Percentiles rank a stretch among this genome's conserved stretches.
Conservation (phyloP, 1,140 invertebrate species). For the Papilio xuthus region DNA sequence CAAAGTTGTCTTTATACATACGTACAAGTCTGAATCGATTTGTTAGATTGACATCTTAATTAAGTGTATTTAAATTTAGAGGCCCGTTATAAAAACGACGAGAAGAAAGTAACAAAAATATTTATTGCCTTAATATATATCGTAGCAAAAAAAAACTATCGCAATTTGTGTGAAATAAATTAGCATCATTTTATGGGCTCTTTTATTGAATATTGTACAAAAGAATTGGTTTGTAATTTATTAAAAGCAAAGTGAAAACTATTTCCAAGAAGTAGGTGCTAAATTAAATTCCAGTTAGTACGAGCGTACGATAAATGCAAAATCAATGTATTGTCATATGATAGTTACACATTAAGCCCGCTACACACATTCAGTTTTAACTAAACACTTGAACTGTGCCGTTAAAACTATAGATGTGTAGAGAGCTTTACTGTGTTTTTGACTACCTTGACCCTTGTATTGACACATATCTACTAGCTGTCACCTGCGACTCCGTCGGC, state of each 20-base stretch:
- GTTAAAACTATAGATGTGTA: too few relatives aligned
- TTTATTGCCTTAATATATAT: background rate
- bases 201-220: background rate
- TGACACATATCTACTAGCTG: too few relatives aligned
- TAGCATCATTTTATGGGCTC: background rate
- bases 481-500: too few relatives aligned
- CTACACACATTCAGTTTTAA: too few relatives aligned
- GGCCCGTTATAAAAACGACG: background rate
- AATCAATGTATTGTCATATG: slow-evolving; percentile 54
- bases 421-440: too few relatives aligned
- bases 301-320: slow-evolving; percentile 59
- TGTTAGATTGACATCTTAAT: background rate
- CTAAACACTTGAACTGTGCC: too few relatives aligned
- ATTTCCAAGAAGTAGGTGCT: background rate
- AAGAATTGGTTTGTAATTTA: background rate
- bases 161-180: background rate
- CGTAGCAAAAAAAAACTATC: background rate
- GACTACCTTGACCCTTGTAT: too few relatives aligned
- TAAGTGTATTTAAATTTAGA: background rate
- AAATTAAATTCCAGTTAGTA: slow-evolving; percentile 25
- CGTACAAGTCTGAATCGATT: background rate
- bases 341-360: slow-evolving; percentile 36
- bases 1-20: slow-evolving; percentile 6
- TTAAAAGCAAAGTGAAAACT: background rate
- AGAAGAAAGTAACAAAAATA: background rate